Percentiles rank a stretch among this genome's conserved stretches.
These are phyloP conservation scores for Leucoma salicis DNA, from an alignment of 2,888 invertebrate species.

Conservation along the genomic window DNA sequence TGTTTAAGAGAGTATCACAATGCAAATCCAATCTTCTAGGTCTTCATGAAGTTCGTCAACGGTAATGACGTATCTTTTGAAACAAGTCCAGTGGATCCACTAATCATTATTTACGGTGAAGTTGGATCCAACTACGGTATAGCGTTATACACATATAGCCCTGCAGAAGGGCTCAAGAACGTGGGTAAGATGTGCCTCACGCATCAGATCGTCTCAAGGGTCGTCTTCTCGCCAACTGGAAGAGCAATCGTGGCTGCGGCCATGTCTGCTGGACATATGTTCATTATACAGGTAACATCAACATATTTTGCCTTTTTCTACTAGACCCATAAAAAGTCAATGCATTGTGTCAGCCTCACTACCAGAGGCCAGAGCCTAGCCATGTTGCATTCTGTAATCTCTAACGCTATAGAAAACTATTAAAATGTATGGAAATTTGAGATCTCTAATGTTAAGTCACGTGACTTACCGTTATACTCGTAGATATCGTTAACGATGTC, in stretches of 20 bases:
- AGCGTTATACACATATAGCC: constrained; percentile 37
- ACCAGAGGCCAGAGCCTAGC: too few species aligned
- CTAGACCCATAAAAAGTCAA: too few species aligned
- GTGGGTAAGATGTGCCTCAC: constrained; percentile 56
- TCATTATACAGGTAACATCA: constrained; percentile 65
- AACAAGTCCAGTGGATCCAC: constrained; percentile 61
- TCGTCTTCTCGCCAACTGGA: constrained; percentile 61
- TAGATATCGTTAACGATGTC: too few species aligned
- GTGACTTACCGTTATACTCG: too few species aligned
- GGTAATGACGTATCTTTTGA: constrained; percentile 56
- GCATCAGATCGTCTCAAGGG: constrained; percentile 63
- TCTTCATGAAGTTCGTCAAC: constrained; percentile 46
- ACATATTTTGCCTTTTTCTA: too few species aligned
- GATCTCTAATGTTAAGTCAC: too few species aligned
- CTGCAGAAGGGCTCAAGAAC: constrained; percentile 21
- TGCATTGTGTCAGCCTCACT: too few species aligned
- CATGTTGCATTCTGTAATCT: too few species aligned
- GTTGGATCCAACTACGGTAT: constrained; percentile 58
- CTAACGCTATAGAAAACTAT: too few species aligned
- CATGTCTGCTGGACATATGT: constrained; percentile 71
- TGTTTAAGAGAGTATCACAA: too few species aligned
- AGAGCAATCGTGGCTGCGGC: constrained; percentile 60
- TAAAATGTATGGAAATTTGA: too few species aligned
- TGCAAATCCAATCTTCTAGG: constrained; percentile 47
- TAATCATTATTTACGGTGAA: constrained; percentile 57